Evolutionary conservation across 2,888 invertebrate species (phyloP).

Genomic region (Amaurobius ferox): DNA sequence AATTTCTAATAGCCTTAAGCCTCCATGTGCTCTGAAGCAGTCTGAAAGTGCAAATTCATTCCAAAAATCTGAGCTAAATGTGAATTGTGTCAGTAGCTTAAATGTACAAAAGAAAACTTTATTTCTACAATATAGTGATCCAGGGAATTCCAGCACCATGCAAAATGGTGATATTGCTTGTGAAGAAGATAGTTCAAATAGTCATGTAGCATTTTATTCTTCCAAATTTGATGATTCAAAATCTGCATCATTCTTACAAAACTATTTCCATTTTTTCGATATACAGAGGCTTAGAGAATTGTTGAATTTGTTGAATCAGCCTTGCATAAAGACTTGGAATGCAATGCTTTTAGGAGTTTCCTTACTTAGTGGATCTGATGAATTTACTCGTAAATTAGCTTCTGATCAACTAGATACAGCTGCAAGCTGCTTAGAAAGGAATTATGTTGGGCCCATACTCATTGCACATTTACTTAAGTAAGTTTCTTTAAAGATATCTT

Average conservation of each 20-base stretch:
- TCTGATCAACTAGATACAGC: constrained; percentile 61
- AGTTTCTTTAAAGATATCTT: too few relatives aligned
- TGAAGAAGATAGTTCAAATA: constrained; percentile 24
- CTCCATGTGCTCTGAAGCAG: constrained; percentile 24
- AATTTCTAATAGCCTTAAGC: constrained; percentile 28
- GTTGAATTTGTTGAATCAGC: constrained; percentile 38
- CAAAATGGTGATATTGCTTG: constrained; percentile 27
- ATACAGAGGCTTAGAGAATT: constrained; percentile 57
- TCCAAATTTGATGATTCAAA: constrained; percentile 26
- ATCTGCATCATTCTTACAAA: constrained; percentile 56
- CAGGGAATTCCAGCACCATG: background rate
- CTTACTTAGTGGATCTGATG: constrained; percentile 45
- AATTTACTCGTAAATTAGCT: constrained; percentile 55
- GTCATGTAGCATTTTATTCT: background rate
- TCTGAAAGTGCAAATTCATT: constrained; percentile 54
- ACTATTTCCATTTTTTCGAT: constrained; percentile 71
- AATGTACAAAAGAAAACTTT: constrained; percentile 23
- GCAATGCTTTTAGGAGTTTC: constrained; percentile 59
- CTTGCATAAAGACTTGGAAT: constrained; percentile 56
- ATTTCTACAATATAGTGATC: constrained; percentile 34
- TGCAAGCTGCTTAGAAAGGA: constrained; percentile 59
- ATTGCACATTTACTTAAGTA: constrained; percentile 66
- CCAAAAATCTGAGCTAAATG: constrained; percentile 23
- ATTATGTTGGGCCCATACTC: constrained; percentile 43
- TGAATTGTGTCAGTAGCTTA: background rate